These are phyloP conservation scores for Monochamus alternatus DNA, from an alignment of 2,888 invertebrate species.

Conservation along the genomic window DNA sequence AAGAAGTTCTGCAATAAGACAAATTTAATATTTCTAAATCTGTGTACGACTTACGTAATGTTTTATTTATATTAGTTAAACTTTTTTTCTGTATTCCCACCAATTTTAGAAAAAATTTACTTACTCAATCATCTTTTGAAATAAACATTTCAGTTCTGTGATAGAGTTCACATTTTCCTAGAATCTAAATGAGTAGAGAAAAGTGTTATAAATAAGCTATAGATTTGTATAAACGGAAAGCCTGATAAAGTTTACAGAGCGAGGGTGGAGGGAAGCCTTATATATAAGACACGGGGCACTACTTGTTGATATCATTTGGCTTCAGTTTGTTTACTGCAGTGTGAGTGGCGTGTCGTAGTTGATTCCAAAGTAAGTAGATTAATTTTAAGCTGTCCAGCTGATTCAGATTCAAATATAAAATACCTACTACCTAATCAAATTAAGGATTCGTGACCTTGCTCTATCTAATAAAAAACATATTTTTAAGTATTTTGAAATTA, in stretches of 20 bases:
- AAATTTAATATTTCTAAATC: too few species aligned
- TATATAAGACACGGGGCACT: constrained; percentile 66
- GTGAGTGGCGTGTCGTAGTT: constrained; percentile 34
- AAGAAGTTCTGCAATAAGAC: too few species aligned
- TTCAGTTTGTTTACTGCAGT: constrained; percentile 62
- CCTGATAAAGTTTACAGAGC: constrained; percentile 25
- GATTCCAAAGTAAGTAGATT: constrained; percentile 25
- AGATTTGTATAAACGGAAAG: constrained; percentile 7
- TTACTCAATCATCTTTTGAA: too few species aligned
- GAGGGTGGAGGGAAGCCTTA: constrained; percentile 66
- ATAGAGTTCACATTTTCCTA: background rate
- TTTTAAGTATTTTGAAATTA: too few species aligned
- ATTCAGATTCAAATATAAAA: constrained; percentile 1
- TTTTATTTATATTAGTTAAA: too few species aligned
- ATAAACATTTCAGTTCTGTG: background rate
- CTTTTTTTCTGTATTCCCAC: too few species aligned
- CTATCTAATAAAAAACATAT: background rate
- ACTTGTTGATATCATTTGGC: constrained; percentile 71
- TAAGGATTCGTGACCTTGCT: background rate
- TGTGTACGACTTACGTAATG: too few species aligned
- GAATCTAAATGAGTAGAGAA: background rate
- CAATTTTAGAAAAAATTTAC: too few species aligned
- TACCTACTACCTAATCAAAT: background rate
- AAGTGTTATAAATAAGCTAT: background rate
- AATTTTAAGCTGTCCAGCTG: background rate